A percentile compares a stretch with the other conserved stretches of the same genome.
Evolutionary conservation across 2,113 vertebrate species (phyloP).

Genomic region (Oryctolagus cuniculus): mOryCun1.1 NC_091438.1:132993001-132993500

Average conservation of each 20-base stretch:
- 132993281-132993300: conserved; percentile 34
- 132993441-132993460: too few species aligned
- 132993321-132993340: neutral
- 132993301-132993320: conserved; percentile 55
- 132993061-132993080: conserved; percentile 11
- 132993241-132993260: conserved; percentile 17
- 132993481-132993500: too few species aligned
- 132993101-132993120: neutral
- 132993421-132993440: too few species aligned
- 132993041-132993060: neutral
- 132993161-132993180: conserved; percentile 43
- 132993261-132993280: conserved; percentile 39
- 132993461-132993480: too few species aligned
- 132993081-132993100: neutral
- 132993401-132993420: too few species aligned
- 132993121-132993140: conserved; percentile 64
- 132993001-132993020: neutral
- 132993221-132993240: conserved; percentile 62
- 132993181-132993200: conserved; percentile 69
- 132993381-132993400: too few species aligned
- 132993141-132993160: neutral
- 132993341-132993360: too few species aligned
- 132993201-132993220: conserved; percentile 54
- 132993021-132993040: too few species aligned
- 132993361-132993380: too few species aligned